Conservation (phyloP, 2,888 invertebrate species). For the Petrolisthes cinctipes region DNA sequence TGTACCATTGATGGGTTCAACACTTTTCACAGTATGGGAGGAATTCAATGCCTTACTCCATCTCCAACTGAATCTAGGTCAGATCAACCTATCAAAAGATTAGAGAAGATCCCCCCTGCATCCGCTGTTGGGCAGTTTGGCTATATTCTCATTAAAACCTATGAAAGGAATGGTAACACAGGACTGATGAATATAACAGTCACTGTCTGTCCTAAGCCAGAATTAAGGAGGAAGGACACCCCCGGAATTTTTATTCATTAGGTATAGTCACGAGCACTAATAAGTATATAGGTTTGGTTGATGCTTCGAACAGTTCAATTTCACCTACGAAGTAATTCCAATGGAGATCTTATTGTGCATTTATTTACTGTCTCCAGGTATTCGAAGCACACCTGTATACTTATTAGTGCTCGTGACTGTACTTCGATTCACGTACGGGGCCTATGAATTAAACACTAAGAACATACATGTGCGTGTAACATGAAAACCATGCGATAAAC, state of each 20-base stretch:
- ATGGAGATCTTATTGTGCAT: too few species aligned
- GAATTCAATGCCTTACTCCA: constrained; percentile 35
- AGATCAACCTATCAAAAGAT: constrained; percentile 38
- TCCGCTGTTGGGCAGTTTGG: constrained; percentile 36
- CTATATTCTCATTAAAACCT: constrained; percentile 36
- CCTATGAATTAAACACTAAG: neutral
- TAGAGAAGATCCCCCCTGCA: constrained; percentile 42
- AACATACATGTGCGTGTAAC: constrained; percentile 5
- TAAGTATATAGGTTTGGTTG: too few species aligned
- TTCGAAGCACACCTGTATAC: too few species aligned
- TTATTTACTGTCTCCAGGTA: too few species aligned
- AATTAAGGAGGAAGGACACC: constrained; percentile 29
- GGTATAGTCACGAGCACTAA: too few species aligned
- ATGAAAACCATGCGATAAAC: neutral
- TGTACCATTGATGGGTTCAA: constrained; percentile 39
- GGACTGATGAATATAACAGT: constrained; percentile 35
- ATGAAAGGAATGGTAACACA: constrained; percentile 25
- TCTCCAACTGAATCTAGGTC: constrained; percentile 31
- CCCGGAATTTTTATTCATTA: neutral
- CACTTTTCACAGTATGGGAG: constrained; percentile 42
- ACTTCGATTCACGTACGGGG: constrained; percentile 1
- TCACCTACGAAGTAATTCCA: too few species aligned
- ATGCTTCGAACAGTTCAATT: too few species aligned
- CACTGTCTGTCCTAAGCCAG: constrained; percentile 29
- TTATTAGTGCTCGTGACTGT: too few species aligned